A percentile compares a stretch with the other conserved stretches of the same genome.
Conservation (phyloP, 2,797 vertebrate species). For the Lerista edwardsae region DNA sequence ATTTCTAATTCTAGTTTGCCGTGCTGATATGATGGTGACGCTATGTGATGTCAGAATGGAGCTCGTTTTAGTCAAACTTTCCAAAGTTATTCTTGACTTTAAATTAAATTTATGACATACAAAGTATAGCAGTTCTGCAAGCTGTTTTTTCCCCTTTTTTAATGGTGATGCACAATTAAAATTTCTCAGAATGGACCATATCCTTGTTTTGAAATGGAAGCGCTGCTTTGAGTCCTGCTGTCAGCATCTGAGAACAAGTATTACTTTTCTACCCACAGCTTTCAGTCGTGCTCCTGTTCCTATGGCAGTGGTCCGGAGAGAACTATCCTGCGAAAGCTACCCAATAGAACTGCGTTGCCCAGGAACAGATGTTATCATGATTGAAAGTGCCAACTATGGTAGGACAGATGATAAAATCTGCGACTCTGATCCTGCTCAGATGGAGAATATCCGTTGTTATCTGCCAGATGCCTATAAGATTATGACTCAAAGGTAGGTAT, state of each 20-base stretch:
- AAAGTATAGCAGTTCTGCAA: background rate
- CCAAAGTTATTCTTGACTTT: no score
- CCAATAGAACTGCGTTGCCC: conserved; percentile 98
- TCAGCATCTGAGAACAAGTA: background rate
- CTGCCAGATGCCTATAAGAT: conserved; percentile 99
- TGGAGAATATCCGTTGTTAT: conserved; percentile 99
- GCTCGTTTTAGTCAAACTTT: background rate
- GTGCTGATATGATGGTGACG: no score
- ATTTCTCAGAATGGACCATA: background rate
- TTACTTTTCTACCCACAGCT: conserved; percentile 74
- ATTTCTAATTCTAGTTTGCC: no score
- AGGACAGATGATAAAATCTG: conserved; percentile 99
- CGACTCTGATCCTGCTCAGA: conserved; percentile 97
- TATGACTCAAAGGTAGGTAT: conserved; percentile 93
- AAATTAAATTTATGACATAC: no score
- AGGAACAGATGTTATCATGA: conserved; percentile 98
- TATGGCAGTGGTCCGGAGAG: conserved; percentile 97
- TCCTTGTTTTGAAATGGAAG: background rate
- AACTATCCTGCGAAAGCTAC: conserved; percentile 97
- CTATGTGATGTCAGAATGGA: background rate
- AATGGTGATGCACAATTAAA: background rate
- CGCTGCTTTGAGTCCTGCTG: background rate
- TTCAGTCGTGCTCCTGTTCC: conserved; percentile 95
- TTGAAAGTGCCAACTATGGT: conserved; percentile 98
- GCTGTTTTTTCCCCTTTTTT: background rate